A percentile compares a stretch with the other conserved stretches of the same genome.
Evolutionary conservation across 2,888 invertebrate genomes (phyloP).

Genomic region (Ectemnius cavifrons): DNA sequence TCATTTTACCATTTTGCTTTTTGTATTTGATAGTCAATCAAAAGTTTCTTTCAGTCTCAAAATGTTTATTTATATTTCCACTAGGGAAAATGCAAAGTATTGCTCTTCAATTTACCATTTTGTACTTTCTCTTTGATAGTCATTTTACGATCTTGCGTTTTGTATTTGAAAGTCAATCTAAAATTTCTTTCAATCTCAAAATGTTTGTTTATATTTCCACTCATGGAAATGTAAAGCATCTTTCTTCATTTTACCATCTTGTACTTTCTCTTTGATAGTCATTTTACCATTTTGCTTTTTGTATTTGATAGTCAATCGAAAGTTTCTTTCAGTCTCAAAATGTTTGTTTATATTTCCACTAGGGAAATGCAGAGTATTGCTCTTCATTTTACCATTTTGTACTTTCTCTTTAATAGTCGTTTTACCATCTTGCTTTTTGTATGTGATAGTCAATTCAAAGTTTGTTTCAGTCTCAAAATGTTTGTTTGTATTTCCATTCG

Average conservation of each 20-base stretch:
- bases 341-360: background rate
- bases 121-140: background rate
- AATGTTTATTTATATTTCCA: background rate
- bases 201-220: background rate
- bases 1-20: too few relatives aligned
- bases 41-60: too few relatives aligned
- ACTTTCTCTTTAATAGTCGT: background rate
- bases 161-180: background rate
- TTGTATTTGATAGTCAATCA: too few relatives aligned
- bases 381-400: background rate
- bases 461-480: background rate
- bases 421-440: background rate
- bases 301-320: too few relatives aligned
- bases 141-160: background rate
- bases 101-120: background rate
- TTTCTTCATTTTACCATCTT: background rate
- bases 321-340: too few relatives aligned
- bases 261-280: too few relatives aligned
- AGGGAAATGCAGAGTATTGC: background rate
- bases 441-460: background rate
- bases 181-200: background rate
- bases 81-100: background rate
- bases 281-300: too few relatives aligned
- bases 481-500: background rate
- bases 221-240: background rate